Evolutionary conservation across 2,888 invertebrate genomes (phyloP), one percentile per base, ranked within the genome.

Genomic region (Aporophyla lueneburgensis): DNA sequence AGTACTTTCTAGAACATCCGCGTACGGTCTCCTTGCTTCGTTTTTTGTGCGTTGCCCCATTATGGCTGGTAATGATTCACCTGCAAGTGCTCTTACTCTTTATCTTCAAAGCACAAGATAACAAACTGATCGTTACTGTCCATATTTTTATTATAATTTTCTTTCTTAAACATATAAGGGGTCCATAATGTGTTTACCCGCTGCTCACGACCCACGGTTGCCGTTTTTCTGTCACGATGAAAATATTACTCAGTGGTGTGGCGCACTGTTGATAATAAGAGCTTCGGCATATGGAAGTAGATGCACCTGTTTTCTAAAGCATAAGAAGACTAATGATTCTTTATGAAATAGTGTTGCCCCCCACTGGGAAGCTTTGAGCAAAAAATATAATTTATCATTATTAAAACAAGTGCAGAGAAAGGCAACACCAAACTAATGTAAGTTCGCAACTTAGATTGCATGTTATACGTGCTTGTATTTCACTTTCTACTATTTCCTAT

Each of bases 401-500:
- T 81, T 80, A 76, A 80, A 76, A 82, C 79, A 84, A 80, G 66
- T 83, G 84, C 87, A 87, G 92, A 88, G 92, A 93, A 92, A 92
- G 92, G 83, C 88, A 74, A 81, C 82, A 66, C 66, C 33, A 21
- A 56, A 83, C 83, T 78, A 88, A 87, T 88, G 88, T 89, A 88
- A 84, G 79, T 85, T 84, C 83, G 78, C 84, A 75, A 84, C 74
- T 78, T 77, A 81, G 87, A 90, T 91, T 89, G 91, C 90, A 90
- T 89, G 87, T 87, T 62, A 86, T 88, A 86, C 89, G 90, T 88
- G 88, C 81, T 80, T 88, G 82, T 86, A 89, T 90, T 87, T 87
- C 77, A 87, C 92, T 93, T 93, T 93, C 93, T 90, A 91, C 76
- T 88, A 83, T 88, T 86, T 61, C 63, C 24, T 53, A 61, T 84